These are phyloP conservation scores for Erpetoichthys calabaricus DNA, from an alignment of 2,797 vertebrate species.

Conservation along the genomic window DNA sequence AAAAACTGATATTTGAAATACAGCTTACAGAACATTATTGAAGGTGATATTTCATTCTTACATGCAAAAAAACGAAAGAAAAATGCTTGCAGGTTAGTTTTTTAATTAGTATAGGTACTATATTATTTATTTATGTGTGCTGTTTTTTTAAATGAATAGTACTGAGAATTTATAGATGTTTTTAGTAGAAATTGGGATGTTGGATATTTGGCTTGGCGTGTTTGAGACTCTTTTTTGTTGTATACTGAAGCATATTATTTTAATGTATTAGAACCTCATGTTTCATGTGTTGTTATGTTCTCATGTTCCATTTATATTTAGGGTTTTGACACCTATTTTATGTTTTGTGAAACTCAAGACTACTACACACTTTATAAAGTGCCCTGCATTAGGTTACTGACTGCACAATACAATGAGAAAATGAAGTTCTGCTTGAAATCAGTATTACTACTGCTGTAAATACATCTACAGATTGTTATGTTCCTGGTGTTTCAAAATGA, in stretches of 20 bases:
- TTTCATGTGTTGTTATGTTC: background rate
- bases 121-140: constrained; percentile 1
- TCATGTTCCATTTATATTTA: background rate
- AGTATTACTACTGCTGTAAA: constrained; percentile 36
- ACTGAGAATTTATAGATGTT: background rate
- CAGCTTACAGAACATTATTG: no score
- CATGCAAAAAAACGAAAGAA: no score
- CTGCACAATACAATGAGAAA: constrained; percentile 13
- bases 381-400: constrained; percentile 3
- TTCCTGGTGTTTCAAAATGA: constrained; percentile 11
- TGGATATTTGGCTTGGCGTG: no score
- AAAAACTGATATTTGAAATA: no score
- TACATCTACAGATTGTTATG: constrained; percentile 20
- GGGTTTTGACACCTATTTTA: background rate
- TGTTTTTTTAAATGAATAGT: background rate
- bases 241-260: background rate
- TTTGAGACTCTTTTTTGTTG: no score
- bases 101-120: constrained; percentile 1
- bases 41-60: no score
- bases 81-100: no score
- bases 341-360: background rate
- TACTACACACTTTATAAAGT: constrained; percentile 2
- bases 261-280: background rate
- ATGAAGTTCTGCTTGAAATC: constrained; percentile 22
- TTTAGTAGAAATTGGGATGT: no score